Percentiles rank a stretch among this genome's conserved stretches.
Conservation (phyloP, 1,140 invertebrate species). For the Latrodectus geometricus region DNA sequence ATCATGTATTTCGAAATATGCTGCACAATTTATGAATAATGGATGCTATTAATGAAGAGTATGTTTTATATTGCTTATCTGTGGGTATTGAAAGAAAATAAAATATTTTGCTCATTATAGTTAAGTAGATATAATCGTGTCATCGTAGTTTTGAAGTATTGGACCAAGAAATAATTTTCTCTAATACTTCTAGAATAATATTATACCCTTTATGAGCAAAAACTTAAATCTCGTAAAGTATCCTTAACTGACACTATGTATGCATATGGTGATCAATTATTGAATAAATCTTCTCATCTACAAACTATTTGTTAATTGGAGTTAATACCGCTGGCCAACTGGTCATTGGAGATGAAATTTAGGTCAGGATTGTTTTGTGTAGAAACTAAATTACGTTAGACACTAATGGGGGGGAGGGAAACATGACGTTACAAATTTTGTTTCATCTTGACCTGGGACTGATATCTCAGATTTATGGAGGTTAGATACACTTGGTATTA, state of each 20-base stretch:
- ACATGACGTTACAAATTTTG: too few species aligned
- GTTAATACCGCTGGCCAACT: neutral
- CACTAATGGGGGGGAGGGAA: neutral
- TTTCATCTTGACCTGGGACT: neutral
- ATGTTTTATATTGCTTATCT: neutral
- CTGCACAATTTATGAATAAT: neutral
- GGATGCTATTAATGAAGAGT: neutral
- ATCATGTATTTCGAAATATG: neutral
- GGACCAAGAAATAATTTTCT: neutral
- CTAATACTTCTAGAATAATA: too few species aligned
- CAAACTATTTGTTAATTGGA: neutral
- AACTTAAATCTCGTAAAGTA: neutral
- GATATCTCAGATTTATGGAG: neutral
- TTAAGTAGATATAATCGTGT: neutral
- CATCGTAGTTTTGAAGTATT: neutral
- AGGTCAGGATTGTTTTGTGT: neutral
- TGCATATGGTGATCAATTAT: too few species aligned
- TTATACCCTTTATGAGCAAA: too few species aligned
- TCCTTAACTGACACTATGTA: neutral
- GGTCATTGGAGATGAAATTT: neutral
- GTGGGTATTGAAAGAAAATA: neutral
- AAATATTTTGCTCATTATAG: neutral
- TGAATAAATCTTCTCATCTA: too few species aligned
- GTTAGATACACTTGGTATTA: neutral
- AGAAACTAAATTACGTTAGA: neutral